Conservation (phyloP, 2,797 vertebrate species). For the Syngnathus rostellatus region DNA sequence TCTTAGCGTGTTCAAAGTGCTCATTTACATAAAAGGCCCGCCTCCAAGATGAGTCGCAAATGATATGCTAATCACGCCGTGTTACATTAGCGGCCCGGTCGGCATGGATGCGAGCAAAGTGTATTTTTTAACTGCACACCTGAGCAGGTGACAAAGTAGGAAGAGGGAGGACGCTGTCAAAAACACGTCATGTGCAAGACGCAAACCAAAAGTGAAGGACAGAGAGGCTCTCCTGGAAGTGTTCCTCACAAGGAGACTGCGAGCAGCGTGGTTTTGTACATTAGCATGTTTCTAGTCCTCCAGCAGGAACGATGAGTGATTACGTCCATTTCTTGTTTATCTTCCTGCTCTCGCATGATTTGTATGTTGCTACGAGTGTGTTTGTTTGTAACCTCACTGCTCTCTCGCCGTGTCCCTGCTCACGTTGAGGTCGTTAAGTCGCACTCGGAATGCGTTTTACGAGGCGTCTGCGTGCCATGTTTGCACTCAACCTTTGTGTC, state of each 20-base stretch:
- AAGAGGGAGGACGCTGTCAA: background rate
- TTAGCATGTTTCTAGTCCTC: constrained; percentile 5
- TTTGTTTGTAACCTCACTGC: constrained; percentile 27
- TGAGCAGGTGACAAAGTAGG: background rate
- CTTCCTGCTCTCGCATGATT: constrained; percentile 17
- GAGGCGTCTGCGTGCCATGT: constrained; percentile 22
- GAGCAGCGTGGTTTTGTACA: background rate
- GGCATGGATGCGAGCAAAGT: background rate
- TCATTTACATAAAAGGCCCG: constrained; percentile 4
- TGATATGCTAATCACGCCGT: background rate
- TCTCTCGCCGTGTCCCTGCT: constrained; percentile 45
- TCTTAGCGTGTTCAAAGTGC: constrained; percentile 24
- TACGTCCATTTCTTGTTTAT: constrained; percentile 25
- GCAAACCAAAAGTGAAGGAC: no score
- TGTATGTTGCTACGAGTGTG: constrained; percentile 11
- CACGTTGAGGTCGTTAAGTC: constrained; percentile 47
- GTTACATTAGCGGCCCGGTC: background rate
- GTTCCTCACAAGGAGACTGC: no score
- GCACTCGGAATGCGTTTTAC: constrained; percentile 38
- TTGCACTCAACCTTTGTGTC: constrained; percentile 31
- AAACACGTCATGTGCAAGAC: background rate
- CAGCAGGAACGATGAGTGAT: constrained; percentile 28
- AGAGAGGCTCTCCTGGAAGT: no score
- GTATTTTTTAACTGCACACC: background rate
- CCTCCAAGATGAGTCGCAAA: constrained; percentile 2